Percentiles rank a stretch among this genome's conserved stretches.
Evolutionary conservation across 2,888 invertebrate species (phyloP).

Genomic region (Drosophila rubida): DNA sequence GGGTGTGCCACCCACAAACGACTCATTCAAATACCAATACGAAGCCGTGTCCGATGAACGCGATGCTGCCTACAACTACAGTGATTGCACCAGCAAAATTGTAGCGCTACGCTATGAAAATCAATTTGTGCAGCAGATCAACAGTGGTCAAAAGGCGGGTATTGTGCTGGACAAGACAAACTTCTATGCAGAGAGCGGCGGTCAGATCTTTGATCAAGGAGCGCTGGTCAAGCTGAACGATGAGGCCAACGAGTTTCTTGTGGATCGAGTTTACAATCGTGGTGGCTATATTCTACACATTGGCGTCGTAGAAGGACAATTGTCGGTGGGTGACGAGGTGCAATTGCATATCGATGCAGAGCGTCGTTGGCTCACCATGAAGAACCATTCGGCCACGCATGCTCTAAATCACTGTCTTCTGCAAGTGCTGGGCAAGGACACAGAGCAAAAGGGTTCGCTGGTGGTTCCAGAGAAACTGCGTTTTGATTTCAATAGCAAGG

Average conservation of each 20-base stretch:
- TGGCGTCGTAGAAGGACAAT: conserved; percentile 93
- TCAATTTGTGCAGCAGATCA: conserved; percentile 93
- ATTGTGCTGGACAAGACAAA: conserved; percentile 95
- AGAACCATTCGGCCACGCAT: conserved; percentile 99
- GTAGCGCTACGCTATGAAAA: conserved; percentile 92
- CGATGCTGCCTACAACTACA: conserved; percentile 91
- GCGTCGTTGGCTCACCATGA: conserved; percentile 97
- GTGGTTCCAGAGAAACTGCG: conserved; percentile 98
- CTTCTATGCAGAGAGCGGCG: conserved; percentile 99
- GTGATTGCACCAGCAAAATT: conserved; percentile 90
- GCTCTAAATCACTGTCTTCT: conserved; percentile 97
- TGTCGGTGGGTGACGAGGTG: conserved; percentile 94
- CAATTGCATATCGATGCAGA: conserved; percentile 92
- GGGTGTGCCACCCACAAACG: conserved; percentile 93
- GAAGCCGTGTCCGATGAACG: conserved; percentile 87
- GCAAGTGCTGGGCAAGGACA: conserved; percentile 94
- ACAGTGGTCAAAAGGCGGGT: conserved; percentile 95
- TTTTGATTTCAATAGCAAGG: conserved; percentile 98
- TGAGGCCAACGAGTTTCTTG: conserved; percentile 95
- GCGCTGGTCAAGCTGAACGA: conserved; percentile 93
- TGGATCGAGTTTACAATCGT: conserved; percentile 96
- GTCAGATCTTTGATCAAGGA: conserved; percentile 98
- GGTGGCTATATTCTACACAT: conserved; percentile 98
- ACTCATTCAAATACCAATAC: conserved; percentile 96
- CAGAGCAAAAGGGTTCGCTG: conserved; percentile 98